Percentiles rank a stretch among this genome's conserved stretches.
Conservation (phyloP, 2,113 vertebrate genomes). For the Trogon melanurus region DNA sequence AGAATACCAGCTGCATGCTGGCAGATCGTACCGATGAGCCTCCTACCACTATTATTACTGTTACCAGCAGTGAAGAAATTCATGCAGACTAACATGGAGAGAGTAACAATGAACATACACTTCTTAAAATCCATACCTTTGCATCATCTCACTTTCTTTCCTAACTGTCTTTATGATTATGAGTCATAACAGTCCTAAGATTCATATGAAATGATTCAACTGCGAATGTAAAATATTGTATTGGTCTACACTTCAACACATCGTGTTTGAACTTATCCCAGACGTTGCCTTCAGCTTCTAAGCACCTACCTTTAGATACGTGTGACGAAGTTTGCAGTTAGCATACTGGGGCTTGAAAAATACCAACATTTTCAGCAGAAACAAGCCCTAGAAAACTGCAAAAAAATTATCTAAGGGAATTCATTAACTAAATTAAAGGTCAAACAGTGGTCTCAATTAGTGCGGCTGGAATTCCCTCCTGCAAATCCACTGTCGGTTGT, state of each 20-base stretch:
- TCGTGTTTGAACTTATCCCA: background rate
- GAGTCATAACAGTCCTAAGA: background rate
- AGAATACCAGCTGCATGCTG: background rate
- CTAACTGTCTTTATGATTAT: background rate
- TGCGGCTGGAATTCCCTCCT: background rate
- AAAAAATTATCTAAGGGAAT: background rate
- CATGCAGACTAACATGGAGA: background rate
- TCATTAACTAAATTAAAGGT: background rate
- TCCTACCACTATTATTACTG: background rate
- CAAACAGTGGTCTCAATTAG: background rate
- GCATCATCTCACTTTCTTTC: background rate
- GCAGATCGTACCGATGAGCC: background rate
- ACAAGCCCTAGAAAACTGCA: background rate
- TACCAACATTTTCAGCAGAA: background rate
- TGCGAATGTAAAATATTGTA: background rate
- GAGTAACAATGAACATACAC: background rate
- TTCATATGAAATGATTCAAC: background rate
- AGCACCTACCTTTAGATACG: background rate
- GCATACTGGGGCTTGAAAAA: background rate
- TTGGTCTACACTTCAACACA: background rate
- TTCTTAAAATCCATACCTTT: background rate
- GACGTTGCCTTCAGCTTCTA: background rate
- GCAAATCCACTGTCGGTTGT: background rate
- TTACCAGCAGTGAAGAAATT: background rate
- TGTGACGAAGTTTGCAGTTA: background rate